Base-by-base conservation (phyloP, 2,113 vertebrate genomes). In the Ammospiza caudacuta region DNA sequence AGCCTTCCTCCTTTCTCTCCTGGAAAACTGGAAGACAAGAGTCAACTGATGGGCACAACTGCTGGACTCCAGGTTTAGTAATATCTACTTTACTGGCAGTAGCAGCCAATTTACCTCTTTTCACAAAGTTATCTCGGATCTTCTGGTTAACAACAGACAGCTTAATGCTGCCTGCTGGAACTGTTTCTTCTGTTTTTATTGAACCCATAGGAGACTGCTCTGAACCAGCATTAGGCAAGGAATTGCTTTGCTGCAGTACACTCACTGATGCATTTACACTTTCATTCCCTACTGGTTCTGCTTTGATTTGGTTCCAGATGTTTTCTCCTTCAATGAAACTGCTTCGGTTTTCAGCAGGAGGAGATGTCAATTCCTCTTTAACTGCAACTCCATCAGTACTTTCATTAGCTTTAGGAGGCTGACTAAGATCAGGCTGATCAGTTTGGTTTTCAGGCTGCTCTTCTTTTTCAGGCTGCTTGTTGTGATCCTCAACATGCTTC, bases 401-500 rank as follows among this genome's bases (percentile, higher is more conserved):
- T 74, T 92, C 95, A 93, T 37, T 95, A 37, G 82, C 74, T 96
- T 80, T 82, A 63, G 84, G 88, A 92, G 87, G 57, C 9, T 97
- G 95, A 83, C 91, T 89, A 49, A 78, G 83, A 76, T 97, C 95
- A 59, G 61, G 73, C 31, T 85, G 86, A 75, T 59, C 43, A 64
- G 78, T 55, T 8, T 98, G 97, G 54, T 89, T 63, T 91, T 98
- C 97, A 33, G 92, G 77, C 83, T 95, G 68, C 5, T 87, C 51
- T 43, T 43, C 89, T 39, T 85, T 90, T 61, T 98, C 97, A 68
- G 97, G 94, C 57, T 95, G 94, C 54, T 87, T 46, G 54, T 17
- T 96, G 68, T 99, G 99, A 46, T 98, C 98, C 52, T 98, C 98
- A 73, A 97, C 64, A 19, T 99, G 99, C 76, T 98, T 97, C 95